Percentiles rank a stretch among this genome's conserved stretches.
These are phyloP conservation scores for Daphoenositta chrysoptera DNA, from an alignment of 2,113 vertebrate genomes.

Conservation along the genomic window DNA sequence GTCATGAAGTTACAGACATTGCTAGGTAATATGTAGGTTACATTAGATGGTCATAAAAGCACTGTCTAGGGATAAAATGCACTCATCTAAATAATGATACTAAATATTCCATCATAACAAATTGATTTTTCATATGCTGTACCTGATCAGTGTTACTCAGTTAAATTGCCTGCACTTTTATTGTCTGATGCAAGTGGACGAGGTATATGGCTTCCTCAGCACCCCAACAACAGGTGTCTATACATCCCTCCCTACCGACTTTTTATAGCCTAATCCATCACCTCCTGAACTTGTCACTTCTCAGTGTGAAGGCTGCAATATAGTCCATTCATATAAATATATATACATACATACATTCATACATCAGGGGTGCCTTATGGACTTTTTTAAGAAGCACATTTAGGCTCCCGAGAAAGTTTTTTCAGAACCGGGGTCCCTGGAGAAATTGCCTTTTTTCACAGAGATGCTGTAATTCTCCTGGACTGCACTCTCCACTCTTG, in stretches of 20 bases:
- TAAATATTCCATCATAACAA: not conserved
- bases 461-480: not conserved
- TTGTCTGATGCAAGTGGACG: not conserved
- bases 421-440: not conserved
- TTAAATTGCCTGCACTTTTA: not conserved
- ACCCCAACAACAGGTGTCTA: not conserved
- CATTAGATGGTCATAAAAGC: not conserved
- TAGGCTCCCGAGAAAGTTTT: not conserved
- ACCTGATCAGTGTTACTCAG: not conserved
- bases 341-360: not conserved
- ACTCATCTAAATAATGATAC: slow-evolving; percentile 13
- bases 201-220: not conserved
- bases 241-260: not conserved
- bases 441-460: not conserved
- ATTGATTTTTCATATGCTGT: not conserved
- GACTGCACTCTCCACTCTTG: not conserved
- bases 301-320: not conserved
- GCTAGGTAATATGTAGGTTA: not conserved
- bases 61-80: not conserved
- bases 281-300: not conserved
- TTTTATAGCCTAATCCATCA: not conserved
- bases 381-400: not conserved
- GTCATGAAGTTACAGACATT: not conserved
- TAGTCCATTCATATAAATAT: not conserved
- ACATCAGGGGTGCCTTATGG: not conserved